phyloP scores from a whole-genome alignment of 1,140 invertebrate species.

The Sycophaga agraensis region DNA sequence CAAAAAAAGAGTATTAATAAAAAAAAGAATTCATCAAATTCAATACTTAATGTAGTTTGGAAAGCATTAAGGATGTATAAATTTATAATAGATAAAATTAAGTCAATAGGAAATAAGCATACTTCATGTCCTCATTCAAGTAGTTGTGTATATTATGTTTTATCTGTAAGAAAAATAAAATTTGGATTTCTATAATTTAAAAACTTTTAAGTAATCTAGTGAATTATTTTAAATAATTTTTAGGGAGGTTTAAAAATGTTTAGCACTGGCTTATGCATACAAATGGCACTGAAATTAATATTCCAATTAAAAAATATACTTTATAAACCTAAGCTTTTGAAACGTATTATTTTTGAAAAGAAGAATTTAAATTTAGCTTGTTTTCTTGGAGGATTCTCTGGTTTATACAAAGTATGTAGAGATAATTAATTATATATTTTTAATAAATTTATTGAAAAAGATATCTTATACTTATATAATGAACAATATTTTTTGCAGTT shows the following conservation, averaged over 20 bases:
- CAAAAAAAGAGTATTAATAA: slow-evolving; percentile 6
- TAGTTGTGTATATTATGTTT: slow-evolving; percentile 63
- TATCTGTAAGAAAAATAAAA: slow-evolving; percentile 51
- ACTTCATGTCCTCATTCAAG: slow-evolving; percentile 63
- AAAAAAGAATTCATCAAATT: slow-evolving; percentile 37
- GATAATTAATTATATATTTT: not conserved
- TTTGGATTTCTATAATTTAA: not conserved
- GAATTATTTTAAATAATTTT: slow-evolving; percentile 37
- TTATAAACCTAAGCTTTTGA: slow-evolving; percentile 56
- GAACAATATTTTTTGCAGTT: slow-evolving; percentile 53
- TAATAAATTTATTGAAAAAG: not conserved
- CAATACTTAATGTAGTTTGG: slow-evolving; percentile 47
- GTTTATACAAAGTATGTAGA: slow-evolving; percentile 62
- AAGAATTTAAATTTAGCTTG: slow-evolving; percentile 63
- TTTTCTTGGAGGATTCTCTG: slow-evolving; percentile 67
- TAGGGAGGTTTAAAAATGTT: slow-evolving; percentile 64
- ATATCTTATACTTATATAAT: too few relatives aligned
- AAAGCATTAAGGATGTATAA: slow-evolving; percentile 56
- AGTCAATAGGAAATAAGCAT: slow-evolving; percentile 56
- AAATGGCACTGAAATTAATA: slow-evolving; percentile 62
- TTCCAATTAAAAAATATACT: slow-evolving; percentile 58
- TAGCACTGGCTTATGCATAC: slow-evolving; percentile 60
- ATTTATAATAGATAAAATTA: slow-evolving; percentile 55
- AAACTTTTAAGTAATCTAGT: too few relatives aligned
- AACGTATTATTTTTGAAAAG: slow-evolving; percentile 58